Percentiles rank a stretch among this genome's conserved stretches.
Conservation (phyloP, 2,113 vertebrate genomes). For the Arvicanthis niloticus region DNA sequence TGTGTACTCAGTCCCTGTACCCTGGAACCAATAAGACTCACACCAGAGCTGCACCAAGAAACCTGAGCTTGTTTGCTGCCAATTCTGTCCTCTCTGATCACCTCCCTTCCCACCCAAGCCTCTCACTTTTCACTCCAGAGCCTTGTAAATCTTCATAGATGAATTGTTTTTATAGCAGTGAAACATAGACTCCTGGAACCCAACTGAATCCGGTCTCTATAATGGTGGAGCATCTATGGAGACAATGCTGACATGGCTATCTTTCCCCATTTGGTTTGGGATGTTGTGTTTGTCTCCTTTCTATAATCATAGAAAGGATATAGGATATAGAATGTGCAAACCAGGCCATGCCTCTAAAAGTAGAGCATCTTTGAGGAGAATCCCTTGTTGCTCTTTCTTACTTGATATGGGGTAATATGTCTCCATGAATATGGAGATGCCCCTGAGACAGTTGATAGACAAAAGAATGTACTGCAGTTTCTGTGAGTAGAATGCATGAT, state of each 20-base stretch:
- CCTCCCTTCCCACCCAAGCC: no score
- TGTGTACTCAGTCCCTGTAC: no score
- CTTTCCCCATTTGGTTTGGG: neutral
- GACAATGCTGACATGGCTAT: neutral
- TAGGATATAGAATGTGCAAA: neutral
- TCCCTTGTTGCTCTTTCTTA: neutral
- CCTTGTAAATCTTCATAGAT: neutral
- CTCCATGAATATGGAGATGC: no score
- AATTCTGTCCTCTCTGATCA: no score
- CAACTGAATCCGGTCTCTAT: neutral
- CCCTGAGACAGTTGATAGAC: neutral
- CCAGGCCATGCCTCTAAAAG: neutral
- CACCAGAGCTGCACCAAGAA: no score
- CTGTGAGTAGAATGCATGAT: no score
- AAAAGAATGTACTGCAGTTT: neutral
- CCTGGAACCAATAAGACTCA: no score
- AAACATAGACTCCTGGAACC: neutral
- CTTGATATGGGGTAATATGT: no score
- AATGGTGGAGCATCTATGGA: neutral
- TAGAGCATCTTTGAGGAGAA: neutral
- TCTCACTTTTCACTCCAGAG: neutral
- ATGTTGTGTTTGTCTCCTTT: no score
- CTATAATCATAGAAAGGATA: neutral
- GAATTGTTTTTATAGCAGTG: constrained; percentile 41
- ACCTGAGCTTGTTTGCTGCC: no score